Percentiles rank a stretch among this genome's conserved stretches.
These are phyloP conservation scores for Phrynocephalus versicolor DNA, from an alignment of 2,113 vertebrate genomes.

Conservation along the genomic window DNA sequence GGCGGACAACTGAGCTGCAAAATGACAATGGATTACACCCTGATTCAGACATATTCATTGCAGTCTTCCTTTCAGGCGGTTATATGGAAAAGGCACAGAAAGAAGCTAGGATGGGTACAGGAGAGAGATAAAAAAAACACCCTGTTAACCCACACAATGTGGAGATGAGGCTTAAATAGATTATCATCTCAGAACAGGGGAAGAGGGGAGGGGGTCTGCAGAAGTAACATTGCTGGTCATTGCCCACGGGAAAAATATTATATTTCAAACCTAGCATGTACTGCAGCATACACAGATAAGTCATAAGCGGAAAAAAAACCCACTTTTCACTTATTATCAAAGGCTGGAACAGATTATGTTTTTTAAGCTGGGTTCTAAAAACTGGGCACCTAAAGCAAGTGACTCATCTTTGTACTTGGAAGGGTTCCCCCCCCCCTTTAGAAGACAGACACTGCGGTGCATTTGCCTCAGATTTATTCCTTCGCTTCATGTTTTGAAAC, in stretches of 20 bases:
- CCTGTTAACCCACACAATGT: neutral
- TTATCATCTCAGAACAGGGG: constrained; percentile 66
- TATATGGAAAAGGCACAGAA: constrained; percentile 17
- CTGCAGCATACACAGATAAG: neutral
- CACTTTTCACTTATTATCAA: neutral
- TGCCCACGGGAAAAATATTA: neutral
- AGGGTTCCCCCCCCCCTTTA: constrained; percentile 55
- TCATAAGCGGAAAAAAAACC: neutral
- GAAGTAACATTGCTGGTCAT: constrained; percentile 36
- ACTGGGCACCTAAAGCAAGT: constrained; percentile 62
- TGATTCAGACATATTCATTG: neutral
- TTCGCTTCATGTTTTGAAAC: constrained; percentile 65
- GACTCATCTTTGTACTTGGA: constrained; percentile 72
- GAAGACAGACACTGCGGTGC: constrained; percentile 48
- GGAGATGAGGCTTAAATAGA: constrained; percentile 64
- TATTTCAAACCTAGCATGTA: neutral
- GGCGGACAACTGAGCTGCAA: constrained; percentile 30
- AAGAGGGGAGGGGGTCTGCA: constrained; percentile 40
- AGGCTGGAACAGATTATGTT: neutral
- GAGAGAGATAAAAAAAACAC: neutral
- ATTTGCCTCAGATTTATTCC: constrained; percentile 63
- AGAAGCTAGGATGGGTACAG: neutral
- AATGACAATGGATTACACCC: neutral
- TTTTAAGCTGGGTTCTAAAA: constrained; percentile 51
- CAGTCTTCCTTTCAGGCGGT: constrained; percentile 23